Base-by-base conservation (phyloP, 1,140 invertebrate species). In the Luehdorfia chinensis region DNA sequence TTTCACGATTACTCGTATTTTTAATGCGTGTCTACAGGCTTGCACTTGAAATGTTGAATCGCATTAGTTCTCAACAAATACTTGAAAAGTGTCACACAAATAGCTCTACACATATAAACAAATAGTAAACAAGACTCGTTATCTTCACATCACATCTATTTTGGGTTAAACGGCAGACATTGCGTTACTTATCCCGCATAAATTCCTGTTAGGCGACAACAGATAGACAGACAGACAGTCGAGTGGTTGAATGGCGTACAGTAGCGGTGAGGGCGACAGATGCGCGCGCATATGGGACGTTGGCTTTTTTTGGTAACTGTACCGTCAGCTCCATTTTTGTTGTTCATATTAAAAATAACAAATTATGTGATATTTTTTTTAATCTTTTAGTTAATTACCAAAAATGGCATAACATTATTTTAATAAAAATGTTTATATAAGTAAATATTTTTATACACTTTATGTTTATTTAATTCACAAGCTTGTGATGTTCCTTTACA, bases 141-240 rank as follows among this genome's bases (percentile, higher is more conserved):
- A 34, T 34, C 33, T 34, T n/a, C 15, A 6, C 33, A 11, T 9
- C 27, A 6, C 16, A 37, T 37, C 34, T 37, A 37, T 37, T 37
- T 37, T 37, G 34, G 34, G 34, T 37, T 37, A 37, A 37, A 37
- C 16, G 9, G 33, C n/a, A 30, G 27, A 9, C 27, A 30, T 11
- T 9, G 27, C 15, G 9, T 37, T n/a, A 8, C 13, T 34, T 16
- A 9, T 15, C 4, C 34, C 1, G 15, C 6, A 18, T 34, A 16
- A 37, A 37, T 37, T 34, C 18, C 34, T 37, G 34, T 18, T 37
- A 21, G 8, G n/a, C 27, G 27, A 30, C 27, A 30, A 30, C 27
- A 34, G 32, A 19, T n/a, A 19, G n/a, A 30, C 27, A 18, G 32
- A 19, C 9, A 19, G n/a, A 9, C n/a, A 15, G n/a, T 19, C 18